Conservation (phyloP, 30 jellyfish, hydroid and myxozoan genomes). For the Pelagia noctiluca region DNA sequence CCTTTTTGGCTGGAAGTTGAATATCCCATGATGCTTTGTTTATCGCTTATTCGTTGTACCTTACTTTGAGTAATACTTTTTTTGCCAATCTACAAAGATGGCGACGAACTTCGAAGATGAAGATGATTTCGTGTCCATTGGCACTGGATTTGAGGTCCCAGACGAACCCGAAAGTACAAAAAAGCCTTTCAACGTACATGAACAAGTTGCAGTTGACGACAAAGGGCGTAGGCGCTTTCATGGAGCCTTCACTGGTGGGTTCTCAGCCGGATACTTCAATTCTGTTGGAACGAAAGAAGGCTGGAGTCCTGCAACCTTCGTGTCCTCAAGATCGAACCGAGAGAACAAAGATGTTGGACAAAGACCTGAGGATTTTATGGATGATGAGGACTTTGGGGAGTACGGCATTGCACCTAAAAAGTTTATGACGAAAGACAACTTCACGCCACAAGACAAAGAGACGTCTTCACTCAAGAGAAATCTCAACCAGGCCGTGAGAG, state of each 20-base stretch:
- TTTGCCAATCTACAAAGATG: not conserved
- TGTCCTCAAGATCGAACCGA: conserved; percentile 84
- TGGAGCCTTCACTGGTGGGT: conserved; percentile 99
- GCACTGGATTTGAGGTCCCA: conserved; percentile 86
- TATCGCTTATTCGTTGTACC: no score
- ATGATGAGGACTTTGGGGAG: conserved; percentile 96
- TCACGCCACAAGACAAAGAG: conserved; percentile 75
- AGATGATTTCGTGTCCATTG: conserved; percentile 82
- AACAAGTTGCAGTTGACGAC: conserved; percentile 88
- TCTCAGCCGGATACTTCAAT: conserved; percentile 98
- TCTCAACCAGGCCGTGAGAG: conserved; percentile 77
- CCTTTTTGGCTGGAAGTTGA: no score
- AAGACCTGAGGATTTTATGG: conserved; percentile 99
- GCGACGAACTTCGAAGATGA: conserved; percentile 48
- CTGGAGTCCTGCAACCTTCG: conserved; percentile 95
- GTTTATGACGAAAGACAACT: conserved; percentile 67
- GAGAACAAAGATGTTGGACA: conserved; percentile 43
- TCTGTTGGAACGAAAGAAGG: conserved; percentile 99
- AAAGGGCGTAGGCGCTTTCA: conserved; percentile 98
- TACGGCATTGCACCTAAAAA: conserved; percentile 96
- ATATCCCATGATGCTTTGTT: no score
- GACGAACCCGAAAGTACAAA: conserved; percentile 75
- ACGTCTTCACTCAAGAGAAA: conserved; percentile 56
- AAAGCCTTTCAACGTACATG: conserved; percentile 74
- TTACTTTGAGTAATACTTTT: not conserved